phyloP scores from a whole-genome alignment of 2,113 vertebrate genomes.

The Xiphias gladius region DNA sequence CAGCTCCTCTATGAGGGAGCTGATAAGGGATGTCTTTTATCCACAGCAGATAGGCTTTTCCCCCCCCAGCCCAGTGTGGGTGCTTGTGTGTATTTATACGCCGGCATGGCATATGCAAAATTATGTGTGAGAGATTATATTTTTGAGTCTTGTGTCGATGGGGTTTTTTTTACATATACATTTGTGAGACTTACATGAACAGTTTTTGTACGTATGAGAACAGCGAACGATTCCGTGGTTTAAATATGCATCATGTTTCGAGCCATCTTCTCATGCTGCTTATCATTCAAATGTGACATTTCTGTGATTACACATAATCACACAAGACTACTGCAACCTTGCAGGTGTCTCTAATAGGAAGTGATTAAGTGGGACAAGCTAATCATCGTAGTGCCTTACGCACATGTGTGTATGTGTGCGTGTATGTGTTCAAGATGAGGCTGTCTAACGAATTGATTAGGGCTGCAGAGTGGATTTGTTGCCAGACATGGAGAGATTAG shows the following conservation, averaged over 20 bases:
- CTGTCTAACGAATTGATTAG: conserved; percentile 66
- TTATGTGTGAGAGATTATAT: conserved; percentile 41
- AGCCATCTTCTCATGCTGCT: conserved; percentile 41
- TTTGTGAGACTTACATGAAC: conserved; percentile 14
- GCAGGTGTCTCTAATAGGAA: conserved; percentile 75
- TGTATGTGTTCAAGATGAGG: conserved; percentile 10
- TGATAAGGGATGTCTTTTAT: conserved; percentile 85
- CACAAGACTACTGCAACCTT: conserved; percentile 61
- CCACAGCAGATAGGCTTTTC: conserved; percentile 65
- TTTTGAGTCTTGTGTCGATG: conserved; percentile 27
- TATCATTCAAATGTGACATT: conserved; percentile 79
- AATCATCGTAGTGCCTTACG: conserved; percentile 64
- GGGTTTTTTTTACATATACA: not conserved
- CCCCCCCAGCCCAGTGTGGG: conserved; percentile 37
- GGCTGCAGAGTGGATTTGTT: conserved; percentile 71
- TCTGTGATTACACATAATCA: conserved; percentile 77
- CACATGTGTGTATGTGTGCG: conserved; percentile 16
- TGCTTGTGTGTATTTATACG: conserved; percentile 62
- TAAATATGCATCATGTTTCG: conserved; percentile 26
- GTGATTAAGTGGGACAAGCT: conserved; percentile 79
- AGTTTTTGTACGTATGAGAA: not conserved
- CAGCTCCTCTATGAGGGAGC: conserved; percentile 75
- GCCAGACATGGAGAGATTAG: conserved; percentile 63
- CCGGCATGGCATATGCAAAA: conserved; percentile 65
- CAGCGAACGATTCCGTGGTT: conserved; percentile 22